Evolutionary conservation across 2,113 vertebrate genomes (phyloP).

Genomic region (Corvus cornix): DNA sequence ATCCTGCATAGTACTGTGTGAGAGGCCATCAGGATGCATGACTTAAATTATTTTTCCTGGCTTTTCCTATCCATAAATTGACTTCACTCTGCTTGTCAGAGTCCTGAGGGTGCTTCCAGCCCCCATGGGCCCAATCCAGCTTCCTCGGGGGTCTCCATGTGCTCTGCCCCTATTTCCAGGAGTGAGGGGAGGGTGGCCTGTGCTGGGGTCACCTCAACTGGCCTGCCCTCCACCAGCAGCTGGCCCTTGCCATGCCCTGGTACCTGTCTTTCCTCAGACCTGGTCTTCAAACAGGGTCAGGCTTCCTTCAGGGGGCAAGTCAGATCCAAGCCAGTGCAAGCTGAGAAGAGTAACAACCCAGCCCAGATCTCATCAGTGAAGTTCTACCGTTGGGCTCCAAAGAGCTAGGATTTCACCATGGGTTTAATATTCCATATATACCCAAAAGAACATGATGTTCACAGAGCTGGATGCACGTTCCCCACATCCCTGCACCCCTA

Average conservation of each 20-base stretch:
- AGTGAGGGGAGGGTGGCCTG: fast-evolving
- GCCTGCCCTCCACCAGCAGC: background rate
- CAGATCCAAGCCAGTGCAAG: fast-evolving
- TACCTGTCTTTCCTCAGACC: background rate
- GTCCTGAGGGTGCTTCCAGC: background rate
- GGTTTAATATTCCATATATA: background rate
- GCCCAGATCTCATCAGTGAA: fast-evolving
- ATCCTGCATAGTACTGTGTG: background rate
- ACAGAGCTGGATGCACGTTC: background rate
- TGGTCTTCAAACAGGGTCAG: background rate
- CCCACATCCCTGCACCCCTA: background rate
- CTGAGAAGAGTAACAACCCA: fast-evolving
- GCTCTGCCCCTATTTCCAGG: background rate
- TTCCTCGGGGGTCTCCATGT: fast-evolving
- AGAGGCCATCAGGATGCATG: background rate
- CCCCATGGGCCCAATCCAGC: background rate
- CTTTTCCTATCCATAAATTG: background rate
- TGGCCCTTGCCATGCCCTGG: fast-evolving
- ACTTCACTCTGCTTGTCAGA: background rate
- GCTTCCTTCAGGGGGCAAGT: background rate
- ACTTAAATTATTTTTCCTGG: background rate
- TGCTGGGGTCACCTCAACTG: fast-evolving
- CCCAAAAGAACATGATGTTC: background rate
- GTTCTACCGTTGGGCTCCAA: fast-evolving
- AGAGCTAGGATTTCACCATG: background rate